phyloP scores from a whole-genome alignment of 1,140 invertebrate species.

The Teleopsis dalmanni region DNA sequence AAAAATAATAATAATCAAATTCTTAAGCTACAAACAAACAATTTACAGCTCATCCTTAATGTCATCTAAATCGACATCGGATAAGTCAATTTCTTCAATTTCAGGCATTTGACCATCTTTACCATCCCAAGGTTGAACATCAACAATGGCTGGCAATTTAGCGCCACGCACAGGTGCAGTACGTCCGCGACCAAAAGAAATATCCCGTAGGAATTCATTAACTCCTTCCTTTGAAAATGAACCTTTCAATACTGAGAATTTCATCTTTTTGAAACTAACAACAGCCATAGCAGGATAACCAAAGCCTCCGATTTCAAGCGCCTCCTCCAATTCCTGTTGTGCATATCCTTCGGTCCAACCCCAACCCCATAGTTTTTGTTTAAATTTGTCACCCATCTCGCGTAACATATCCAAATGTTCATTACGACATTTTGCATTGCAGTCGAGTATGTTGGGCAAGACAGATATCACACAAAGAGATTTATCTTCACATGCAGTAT shows the following conservation, averaged over 20 bases:
- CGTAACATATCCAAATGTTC: conserved; percentile 72
- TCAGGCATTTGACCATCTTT: conserved; percentile 86
- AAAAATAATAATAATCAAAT: too few relatives aligned
- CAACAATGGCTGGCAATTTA: conserved; percentile 69
- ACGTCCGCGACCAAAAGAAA: conserved; percentile 90
- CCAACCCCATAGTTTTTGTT: conserved; percentile 97
- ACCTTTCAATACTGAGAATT: conserved; percentile 87
- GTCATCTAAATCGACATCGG: conserved; percentile 83
- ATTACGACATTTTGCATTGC: conserved; percentile 90
- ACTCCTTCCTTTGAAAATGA: conserved; percentile 94
- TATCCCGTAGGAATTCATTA: conserved; percentile 87
- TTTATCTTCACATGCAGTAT: conserved; percentile 71
- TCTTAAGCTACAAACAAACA: not conserved
- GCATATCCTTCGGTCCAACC: conserved; percentile 87
- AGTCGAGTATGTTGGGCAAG: conserved; percentile 95
- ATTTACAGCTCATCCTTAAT: conserved; percentile 71
- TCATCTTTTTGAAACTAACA: conserved; percentile 94
- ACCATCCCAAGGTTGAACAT: conserved; percentile 86
- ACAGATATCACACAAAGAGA: conserved; percentile 91
- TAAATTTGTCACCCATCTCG: conserved; percentile 82
- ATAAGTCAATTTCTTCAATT: conserved; percentile 90
- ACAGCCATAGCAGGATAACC: conserved; percentile 92
- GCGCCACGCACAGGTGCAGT: conserved; percentile 84
- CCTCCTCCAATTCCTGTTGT: conserved; percentile 77
- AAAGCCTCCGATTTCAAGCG: conserved; percentile 89